Base-by-base conservation (phyloP, 2,113 vertebrate genomes). In the Tauraco erythrolophus region DNA sequence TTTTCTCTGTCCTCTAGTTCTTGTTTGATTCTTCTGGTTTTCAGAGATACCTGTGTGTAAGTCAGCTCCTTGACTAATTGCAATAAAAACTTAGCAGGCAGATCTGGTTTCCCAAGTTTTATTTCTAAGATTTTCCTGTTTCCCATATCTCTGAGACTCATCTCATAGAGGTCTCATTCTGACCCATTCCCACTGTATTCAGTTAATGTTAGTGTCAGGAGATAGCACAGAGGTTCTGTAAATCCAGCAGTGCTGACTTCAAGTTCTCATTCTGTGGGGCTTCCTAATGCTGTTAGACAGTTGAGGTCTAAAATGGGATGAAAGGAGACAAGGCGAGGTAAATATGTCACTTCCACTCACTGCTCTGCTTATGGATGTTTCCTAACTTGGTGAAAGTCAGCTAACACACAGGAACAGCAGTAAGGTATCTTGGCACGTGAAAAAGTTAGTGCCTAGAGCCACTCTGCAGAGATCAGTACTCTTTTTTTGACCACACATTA, bases 211-310 rank as follows among this genome's bases (percentile, higher is more conserved):
- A 95, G 65, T 54, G 41, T 92, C 90, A 84, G 74, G 48, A 92
- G 58, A 77, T 9, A 95, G 61, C 64, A 82, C 30, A 77, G 88
- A 84, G 53, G 68, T 69, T 70, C 11, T 3, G 37, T 94, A 89
- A 87, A 92, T 33, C 65, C 90, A 96, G 62, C 85, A 79, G 86
- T 51, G 81, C 61, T 90, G 84, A 94, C 89, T 96, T 91, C 79
- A 74, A 94, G 69, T 91, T 71, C 86, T 76, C 69, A n/a, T 96
- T 92, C 83, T 58, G 45, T 86, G 76, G 80, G 76, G 31, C 66
- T 79, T 89, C 65, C 93, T 97, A 97, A 97, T 96, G 93, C 77
- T 78, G n/a, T 89, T 53, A 79, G 96, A 97, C 97, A 97, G 86
- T 54, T 74, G 90, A 96, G 82, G 72, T 87, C 91, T 94, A 68